Evolutionary conservation across 2,888 invertebrate species (phyloP).

Genomic region (Quadroppia sp.): DNA sequence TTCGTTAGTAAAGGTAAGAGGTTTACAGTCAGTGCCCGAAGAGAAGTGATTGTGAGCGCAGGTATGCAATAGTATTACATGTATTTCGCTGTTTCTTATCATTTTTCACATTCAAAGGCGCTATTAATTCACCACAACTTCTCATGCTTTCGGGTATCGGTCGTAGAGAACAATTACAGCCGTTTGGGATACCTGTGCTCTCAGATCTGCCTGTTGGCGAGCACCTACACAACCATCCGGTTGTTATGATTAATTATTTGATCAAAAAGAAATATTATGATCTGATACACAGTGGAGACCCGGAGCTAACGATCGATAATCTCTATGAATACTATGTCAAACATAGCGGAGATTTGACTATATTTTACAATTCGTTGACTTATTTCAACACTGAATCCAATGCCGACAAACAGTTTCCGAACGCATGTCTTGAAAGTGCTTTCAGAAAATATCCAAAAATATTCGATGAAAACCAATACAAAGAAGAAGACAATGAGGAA

Average conservation of each 20-base stretch:
- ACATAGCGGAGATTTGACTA: background rate
- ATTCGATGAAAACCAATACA: background rate
- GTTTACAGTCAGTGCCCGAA: slow-evolving; percentile 49
- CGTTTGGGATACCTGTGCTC: slow-evolving; percentile 54
- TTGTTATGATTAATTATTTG: background rate
- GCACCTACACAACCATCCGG: slow-evolving; percentile 56
- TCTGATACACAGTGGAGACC: background rate
- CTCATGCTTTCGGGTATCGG: slow-evolving; percentile 53
- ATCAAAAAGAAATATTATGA: background rate
- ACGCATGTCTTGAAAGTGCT: background rate
- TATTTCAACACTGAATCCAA: background rate
- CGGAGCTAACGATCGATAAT: background rate
- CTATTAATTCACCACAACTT: slow-evolving; percentile 55
- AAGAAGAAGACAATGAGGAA: background rate
- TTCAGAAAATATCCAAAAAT: background rate
- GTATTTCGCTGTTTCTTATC: background rate
- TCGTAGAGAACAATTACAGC: too few species aligned
- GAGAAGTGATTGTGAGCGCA: slow-evolving; percentile 51
- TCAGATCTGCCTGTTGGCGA: slow-evolving; percentile 57
- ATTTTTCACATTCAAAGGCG: slow-evolving; percentile 45
- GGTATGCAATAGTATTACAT: too few species aligned
- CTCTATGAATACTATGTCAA: background rate
- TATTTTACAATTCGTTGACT: background rate
- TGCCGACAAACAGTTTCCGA: background rate
- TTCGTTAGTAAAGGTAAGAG: slow-evolving; percentile 47